Percentiles rank a stretch among this genome's conserved stretches.
phyloP scores from a whole-genome alignment of 1,140 invertebrate genomes.

The Drosophila littoralis region DNA sequence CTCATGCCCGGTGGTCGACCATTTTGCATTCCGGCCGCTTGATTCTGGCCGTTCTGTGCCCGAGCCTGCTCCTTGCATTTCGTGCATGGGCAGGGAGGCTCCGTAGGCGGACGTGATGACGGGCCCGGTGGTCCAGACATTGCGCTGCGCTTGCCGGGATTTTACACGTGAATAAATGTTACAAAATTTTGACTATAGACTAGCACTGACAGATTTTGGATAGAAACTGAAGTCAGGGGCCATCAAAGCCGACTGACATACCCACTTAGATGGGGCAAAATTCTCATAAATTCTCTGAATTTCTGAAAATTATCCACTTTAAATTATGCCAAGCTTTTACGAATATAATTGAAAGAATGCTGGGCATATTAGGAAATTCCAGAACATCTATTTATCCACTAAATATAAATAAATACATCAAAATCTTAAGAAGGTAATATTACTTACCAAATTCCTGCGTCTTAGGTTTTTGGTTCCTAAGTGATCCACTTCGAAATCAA shows the following conservation, averaged over 20 bases:
- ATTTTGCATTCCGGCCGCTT: neutral
- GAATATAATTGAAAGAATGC: too few species aligned
- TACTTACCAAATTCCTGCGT: too few species aligned
- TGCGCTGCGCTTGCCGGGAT: constrained; percentile 3
- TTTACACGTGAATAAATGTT: neutral
- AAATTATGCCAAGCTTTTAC: too few species aligned
- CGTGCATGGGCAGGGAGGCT: constrained; percentile 29
- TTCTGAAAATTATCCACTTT: too few species aligned
- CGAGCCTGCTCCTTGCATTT: constrained; percentile 33
- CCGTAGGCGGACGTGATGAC: constrained; percentile 1
- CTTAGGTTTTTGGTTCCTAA: too few species aligned
- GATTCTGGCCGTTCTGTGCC: neutral
- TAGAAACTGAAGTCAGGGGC: neutral
- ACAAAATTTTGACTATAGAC: constrained; percentile 20
- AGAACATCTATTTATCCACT: too few species aligned
- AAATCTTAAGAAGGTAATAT: too few species aligned
- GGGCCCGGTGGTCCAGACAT: constrained; percentile 8
- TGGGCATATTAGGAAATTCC: too few species aligned
- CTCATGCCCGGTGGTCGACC: neutral
- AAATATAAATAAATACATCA: too few species aligned
- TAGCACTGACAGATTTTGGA: constrained; percentile 1
- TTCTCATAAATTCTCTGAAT: too few species aligned
- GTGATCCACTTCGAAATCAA: neutral
- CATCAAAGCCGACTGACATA: neutral
- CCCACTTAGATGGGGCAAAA: neutral